Conservation (phyloP, 2,113 vertebrate genomes). For the Petrocephalus microphthalmus region DNA sequence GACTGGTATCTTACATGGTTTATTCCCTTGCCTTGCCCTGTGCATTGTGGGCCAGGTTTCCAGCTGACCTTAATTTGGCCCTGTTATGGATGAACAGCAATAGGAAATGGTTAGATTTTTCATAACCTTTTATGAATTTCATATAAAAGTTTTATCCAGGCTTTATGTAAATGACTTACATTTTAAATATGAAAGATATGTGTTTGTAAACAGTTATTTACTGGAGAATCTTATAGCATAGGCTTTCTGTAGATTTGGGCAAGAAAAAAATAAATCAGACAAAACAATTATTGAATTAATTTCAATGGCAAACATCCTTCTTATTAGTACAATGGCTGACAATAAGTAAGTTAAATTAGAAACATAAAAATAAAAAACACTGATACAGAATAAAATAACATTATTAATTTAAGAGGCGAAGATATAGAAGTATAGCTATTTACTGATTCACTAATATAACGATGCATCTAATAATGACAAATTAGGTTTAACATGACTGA, state of each 20-base stretch:
- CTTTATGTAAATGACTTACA: neutral
- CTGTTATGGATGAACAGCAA: neutral
- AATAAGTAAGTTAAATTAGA: neutral
- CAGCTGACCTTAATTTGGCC: neutral
- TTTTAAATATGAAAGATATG: neutral
- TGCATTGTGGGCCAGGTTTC: neutral
- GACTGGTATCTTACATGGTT: neutral
- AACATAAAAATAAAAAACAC: neutral
- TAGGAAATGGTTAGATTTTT: neutral
- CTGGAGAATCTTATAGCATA: neutral
- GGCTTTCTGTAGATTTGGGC: neutral
- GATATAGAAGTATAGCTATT: neutral
- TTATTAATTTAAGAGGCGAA: neutral
- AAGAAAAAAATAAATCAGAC: neutral
- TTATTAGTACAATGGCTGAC: neutral
- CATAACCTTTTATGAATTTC: neutral
- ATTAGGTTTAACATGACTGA: neutral
- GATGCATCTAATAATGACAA: neutral
- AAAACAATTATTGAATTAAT: neutral
- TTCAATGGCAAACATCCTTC: neutral
- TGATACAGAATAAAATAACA: neutral
- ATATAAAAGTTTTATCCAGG: neutral
- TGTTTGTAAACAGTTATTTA: neutral
- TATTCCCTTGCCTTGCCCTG: neutral
- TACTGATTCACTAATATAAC: neutral